Conservation (phyloP, 2,797 vertebrate genomes). For the Lepus townsendii region DNA sequence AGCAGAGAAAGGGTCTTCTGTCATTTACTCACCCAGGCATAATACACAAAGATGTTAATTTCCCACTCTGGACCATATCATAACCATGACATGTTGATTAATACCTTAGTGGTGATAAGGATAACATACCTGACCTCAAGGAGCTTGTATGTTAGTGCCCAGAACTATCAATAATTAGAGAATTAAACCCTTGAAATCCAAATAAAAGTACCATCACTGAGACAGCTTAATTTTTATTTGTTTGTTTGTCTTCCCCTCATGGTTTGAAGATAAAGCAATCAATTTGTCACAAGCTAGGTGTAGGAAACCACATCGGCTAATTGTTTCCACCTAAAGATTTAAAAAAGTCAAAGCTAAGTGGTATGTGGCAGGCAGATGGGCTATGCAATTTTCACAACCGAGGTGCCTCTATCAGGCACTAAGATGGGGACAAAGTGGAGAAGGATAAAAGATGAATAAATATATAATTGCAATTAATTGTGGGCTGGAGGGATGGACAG, state of each 20-base stretch:
- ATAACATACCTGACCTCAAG: neutral
- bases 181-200: slow-evolving; percentile 30
- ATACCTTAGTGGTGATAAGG: neutral
- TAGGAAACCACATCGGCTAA: neutral
- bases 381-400: neutral
- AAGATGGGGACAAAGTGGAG: neutral
- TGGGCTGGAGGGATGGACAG: neutral
- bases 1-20: neutral
- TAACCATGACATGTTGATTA: neutral
- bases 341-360: slow-evolving; percentile 16
- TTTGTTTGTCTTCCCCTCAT: slow-evolving; percentile 7
- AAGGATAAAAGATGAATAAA: neutral
- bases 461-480: neutral
- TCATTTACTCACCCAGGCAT: neutral
- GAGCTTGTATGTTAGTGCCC: neutral
- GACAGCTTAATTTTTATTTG: neutral
- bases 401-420: neutral
- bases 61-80: too few relatives aligned
- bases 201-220: neutral
- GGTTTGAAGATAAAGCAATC: neutral
- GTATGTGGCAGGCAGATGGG: neutral
- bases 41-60: neutral
- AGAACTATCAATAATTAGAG: neutral
- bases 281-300: neutral
- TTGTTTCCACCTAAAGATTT: neutral